Conservation (phyloP, 2,113 vertebrate species). For the Oncorhynchus masou region DNA sequence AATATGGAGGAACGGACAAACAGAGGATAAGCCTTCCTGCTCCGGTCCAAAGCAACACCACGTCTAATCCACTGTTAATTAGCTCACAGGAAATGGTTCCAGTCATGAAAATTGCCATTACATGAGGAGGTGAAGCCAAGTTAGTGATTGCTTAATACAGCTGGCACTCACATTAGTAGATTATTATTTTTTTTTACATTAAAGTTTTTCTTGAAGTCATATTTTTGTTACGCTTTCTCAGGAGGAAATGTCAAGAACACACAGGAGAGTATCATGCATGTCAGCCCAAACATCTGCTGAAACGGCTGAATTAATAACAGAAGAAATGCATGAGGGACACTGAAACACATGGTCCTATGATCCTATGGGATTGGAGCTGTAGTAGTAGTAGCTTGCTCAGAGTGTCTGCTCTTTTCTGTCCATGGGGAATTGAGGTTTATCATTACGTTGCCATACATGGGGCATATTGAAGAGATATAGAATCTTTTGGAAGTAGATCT, state of each 20-base stretch:
- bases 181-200: too few relatives aligned
- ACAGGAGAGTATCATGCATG: slow-evolving; percentile 3
- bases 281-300: not conserved
- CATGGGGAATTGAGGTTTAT: too few relatives aligned
- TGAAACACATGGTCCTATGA: not conserved
- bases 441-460: too few relatives aligned
- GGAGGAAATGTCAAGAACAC: slow-evolving; percentile 10
- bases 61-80: not conserved
- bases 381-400: too few relatives aligned
- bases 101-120: not conserved
- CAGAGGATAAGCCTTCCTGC: not conserved
- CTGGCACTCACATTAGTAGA: not conserved
- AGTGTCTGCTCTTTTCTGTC: too few relatives aligned
- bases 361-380: too few relatives aligned
- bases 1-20: not conserved
- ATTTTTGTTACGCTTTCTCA: not conserved
- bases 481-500: too few relatives aligned
- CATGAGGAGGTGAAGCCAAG: not conserved
- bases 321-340: not conserved
- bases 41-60: not conserved
- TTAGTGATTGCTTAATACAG: not conserved
- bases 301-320: not conserved
- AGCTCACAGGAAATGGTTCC: not conserved
- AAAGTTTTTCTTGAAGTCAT: not conserved
- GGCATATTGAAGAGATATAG: too few relatives aligned